These are phyloP conservation scores for Thymelicus sylvestris DNA, from an alignment of 2,888 invertebrate genomes.

Conservation along the genomic window DNA sequence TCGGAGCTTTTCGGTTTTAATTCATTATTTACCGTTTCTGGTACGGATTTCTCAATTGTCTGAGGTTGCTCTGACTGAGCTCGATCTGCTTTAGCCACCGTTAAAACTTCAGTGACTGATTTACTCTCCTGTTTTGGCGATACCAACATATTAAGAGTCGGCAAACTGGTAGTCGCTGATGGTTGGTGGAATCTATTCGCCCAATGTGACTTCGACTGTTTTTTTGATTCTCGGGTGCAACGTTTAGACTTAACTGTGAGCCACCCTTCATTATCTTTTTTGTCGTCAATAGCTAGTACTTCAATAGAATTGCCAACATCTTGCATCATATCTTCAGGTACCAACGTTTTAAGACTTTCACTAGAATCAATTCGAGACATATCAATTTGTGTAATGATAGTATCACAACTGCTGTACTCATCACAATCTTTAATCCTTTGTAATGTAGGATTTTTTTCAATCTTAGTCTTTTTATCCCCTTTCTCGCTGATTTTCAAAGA, in stretches of 20 bases:
- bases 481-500: slow-evolving; percentile 69
- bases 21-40: slow-evolving; percentile 45
- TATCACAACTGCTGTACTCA: slow-evolving; percentile 84
- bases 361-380: slow-evolving; percentile 78
- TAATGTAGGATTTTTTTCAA: slow-evolving; percentile 55
- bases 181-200: slow-evolving; percentile 92
- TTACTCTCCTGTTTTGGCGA: slow-evolving; percentile 76
- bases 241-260: slow-evolving; percentile 93
- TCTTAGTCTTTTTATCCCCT: slow-evolving; percentile 54
- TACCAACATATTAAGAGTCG: slow-evolving; percentile 87
- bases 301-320: slow-evolving; percentile 76
- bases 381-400: slow-evolving; percentile 77
- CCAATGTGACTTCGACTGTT: slow-evolving; percentile 88
- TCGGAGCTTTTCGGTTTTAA: slow-evolving; percentile 10
- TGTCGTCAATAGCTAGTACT: slow-evolving; percentile 74
- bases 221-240: slow-evolving; percentile 81
- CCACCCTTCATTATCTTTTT: slow-evolving; percentile 90
- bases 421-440: slow-evolving; percentile 69
- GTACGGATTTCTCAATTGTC: slow-evolving; percentile 41
- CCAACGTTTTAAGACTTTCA: slow-evolving; percentile 78
- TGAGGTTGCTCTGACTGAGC: slow-evolving; percentile 76
- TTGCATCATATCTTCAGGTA: slow-evolving; percentile 68
- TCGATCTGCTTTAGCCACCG: slow-evolving; percentile 58
- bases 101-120: slow-evolving; percentile 51
- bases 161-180: slow-evolving; percentile 92